Base-by-base conservation (phyloP, 2,888 invertebrate genomes). In the Eulithis prunata region DNA sequence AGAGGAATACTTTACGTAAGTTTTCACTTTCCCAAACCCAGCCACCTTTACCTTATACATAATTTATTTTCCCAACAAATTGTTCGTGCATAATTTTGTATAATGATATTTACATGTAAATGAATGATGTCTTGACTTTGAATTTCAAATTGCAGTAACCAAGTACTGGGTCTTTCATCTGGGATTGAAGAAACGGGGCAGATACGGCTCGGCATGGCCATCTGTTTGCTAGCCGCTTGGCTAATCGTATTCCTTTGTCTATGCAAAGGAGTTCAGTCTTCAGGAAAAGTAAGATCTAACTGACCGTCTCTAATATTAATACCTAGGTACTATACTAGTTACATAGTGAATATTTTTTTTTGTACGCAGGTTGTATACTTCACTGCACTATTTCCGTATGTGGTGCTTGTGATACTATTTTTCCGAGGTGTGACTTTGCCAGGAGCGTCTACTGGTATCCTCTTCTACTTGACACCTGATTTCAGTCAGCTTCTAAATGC, bases 401-500 rank as follows among this genome's bases (percentile, higher is more conserved):
- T 96, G 57, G 96, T 96, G 21, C 86, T 96, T 77, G 95, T 96
- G 28, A 95, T 97, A 75, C 89, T 97, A 62, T 95, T 97, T 77
- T 94, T 96, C 69, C 95, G 97, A 2, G 97, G 97, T 0, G 95
- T 97, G 5, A 95, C 97, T 1, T 89, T 97, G 59, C 96, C 96
- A 0, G 97, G 97, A 12, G 97, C 97, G 8, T 91, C 94, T 1
- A 95, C 96, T 46, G 97, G 97, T 2, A 96, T 97, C 63, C 82
- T 96, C 4, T 97, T 96, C 84, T 97, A 97, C 82, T 89, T 97
- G 58, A 96, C 95, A 52, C 97, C 97, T 2, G 95, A 97, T 77
- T 97, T 96, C 91, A 94, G 94, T 57, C 95, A 95, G 78, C 93
- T 97, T 59, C 92, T 94, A 43, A 96, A 97, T 78, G 95, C 97